phyloP scores from a whole-genome alignment of 2,797 vertebrate genomes.

The Chelon labrosus region DNA sequence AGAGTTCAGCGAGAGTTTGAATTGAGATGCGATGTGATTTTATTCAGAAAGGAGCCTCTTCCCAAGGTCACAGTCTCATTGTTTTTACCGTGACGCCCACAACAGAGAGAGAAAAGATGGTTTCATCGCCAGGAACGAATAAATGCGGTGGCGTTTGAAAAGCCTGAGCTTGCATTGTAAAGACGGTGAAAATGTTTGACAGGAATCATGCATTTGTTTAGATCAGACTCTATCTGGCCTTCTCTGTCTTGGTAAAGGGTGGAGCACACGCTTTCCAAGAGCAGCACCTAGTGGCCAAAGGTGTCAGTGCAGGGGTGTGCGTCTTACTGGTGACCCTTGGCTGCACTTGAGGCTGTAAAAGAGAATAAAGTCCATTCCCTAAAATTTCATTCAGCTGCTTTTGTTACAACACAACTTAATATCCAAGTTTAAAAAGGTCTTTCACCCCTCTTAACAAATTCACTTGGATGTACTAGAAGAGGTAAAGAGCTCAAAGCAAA shows the following conservation, averaged over 20 bases:
- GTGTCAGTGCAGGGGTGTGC: slow-evolving; percentile 22
- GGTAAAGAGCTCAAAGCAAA: neutral
- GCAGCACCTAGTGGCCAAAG: slow-evolving; percentile 63
- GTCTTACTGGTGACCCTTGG: neutral
- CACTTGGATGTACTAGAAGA: neutral
- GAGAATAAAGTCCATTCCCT: neutral
- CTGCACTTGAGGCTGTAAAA: slow-evolving; percentile 4
- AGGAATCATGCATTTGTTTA: slow-evolving; percentile 24
- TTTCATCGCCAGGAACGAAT: neutral
- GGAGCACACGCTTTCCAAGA: slow-evolving; percentile 49
- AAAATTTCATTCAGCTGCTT: no score
- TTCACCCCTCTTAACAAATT: neutral
- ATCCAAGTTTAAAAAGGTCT: neutral
- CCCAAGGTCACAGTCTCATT: slow-evolving; percentile 68
- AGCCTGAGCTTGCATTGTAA: neutral
- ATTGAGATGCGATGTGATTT: slow-evolving; percentile 22
- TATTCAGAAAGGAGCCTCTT: slow-evolving; percentile 25
- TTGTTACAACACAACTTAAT: neutral
- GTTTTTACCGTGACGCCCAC: slow-evolving; percentile 17
- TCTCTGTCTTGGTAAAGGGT: neutral
- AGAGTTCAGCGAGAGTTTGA: slow-evolving; percentile 54
- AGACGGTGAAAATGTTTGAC: slow-evolving; percentile 33
- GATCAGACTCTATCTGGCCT: slow-evolving; percentile 15
- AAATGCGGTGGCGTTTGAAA: neutral
- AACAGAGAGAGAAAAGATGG: slow-evolving; percentile 11